Evolutionary conservation across 1,140 invertebrate species (phyloP).

Genomic region (Chrysomallon squamiferum): DNA sequence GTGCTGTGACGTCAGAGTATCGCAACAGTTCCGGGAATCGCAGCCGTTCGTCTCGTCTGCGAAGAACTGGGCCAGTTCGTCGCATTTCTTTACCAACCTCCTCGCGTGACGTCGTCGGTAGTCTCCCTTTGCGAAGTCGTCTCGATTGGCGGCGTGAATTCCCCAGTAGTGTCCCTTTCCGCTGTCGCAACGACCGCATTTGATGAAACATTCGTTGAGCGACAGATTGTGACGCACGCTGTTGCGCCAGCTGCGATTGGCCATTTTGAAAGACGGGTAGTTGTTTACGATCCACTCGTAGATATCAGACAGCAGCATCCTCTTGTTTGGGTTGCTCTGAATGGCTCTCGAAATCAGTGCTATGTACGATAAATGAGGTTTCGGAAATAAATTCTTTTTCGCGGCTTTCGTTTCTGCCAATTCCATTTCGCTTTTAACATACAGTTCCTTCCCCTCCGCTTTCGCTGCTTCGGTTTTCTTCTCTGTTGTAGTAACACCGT

Average conservation of each 20-base stretch:
- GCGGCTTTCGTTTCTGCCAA: slow-evolving; percentile 52
- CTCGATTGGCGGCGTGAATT: slow-evolving; percentile 95
- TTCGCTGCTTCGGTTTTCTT: too few species aligned
- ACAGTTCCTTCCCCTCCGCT: slow-evolving; percentile 39
- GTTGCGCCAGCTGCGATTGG: slow-evolving; percentile 97
- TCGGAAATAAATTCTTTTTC: slow-evolving; percentile 75
- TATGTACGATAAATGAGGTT: slow-evolving; percentile 95
- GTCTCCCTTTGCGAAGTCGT: slow-evolving; percentile 95
- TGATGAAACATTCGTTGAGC: slow-evolving; percentile 98
- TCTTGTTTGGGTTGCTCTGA: slow-evolving; percentile 88
- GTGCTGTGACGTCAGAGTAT: slow-evolving; percentile 24
- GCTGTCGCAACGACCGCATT: slow-evolving; percentile 86
- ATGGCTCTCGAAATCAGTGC: slow-evolving; percentile 89
- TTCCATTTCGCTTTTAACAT: slow-evolving; percentile 51
- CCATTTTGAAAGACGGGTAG: slow-evolving; percentile 92
- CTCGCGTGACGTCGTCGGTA: slow-evolving; percentile 95
- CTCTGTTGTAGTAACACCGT: too few species aligned
- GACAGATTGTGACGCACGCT: slow-evolving; percentile 97
- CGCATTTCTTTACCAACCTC: slow-evolving; percentile 92
- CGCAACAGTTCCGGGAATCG: slow-evolving; percentile 70
- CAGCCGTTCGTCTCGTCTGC: slow-evolving; percentile 89
- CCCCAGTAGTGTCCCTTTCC: slow-evolving; percentile 99
- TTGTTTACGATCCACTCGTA: slow-evolving; percentile 98
- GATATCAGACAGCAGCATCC: slow-evolving; percentile 95
- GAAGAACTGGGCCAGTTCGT: slow-evolving; percentile 88